Percentiles rank a stretch among this genome's conserved stretches.
Conservation (phyloP, 2,797 vertebrate species). For the Semaprochilodus insignis region DNA sequence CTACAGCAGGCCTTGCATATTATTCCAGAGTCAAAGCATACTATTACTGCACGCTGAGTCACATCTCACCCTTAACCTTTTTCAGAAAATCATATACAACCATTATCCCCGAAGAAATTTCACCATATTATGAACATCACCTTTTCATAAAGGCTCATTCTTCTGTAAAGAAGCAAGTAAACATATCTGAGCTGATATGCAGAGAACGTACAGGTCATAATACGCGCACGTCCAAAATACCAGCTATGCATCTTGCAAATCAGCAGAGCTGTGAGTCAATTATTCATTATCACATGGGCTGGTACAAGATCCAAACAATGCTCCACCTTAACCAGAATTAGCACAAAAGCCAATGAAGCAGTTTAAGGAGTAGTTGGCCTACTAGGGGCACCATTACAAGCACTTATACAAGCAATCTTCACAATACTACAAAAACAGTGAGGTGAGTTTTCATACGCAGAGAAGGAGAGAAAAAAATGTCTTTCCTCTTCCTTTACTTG, state of each 20-base stretch:
- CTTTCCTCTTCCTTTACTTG: too few relatives aligned
- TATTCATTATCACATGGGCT: too few relatives aligned
- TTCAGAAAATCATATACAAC: constrained; percentile 9
- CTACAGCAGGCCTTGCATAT: constrained; percentile 16
- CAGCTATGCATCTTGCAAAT: background rate
- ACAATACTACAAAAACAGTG: too few relatives aligned
- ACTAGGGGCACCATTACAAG: too few relatives aligned
- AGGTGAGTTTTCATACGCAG: too few relatives aligned
- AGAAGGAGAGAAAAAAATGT: too few relatives aligned
- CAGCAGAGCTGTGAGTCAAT: background rate
- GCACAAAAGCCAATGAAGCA: background rate
- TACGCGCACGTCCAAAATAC: too few relatives aligned
- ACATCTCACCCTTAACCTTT: constrained; percentile 39
- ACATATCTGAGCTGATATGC: background rate
- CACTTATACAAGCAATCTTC: too few relatives aligned
- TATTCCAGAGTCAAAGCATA: constrained; percentile 5
- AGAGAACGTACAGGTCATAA: background rate
- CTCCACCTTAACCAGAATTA: background rate
- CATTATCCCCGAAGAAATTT: background rate
- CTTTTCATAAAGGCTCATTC: background rate
- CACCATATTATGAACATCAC: background rate
- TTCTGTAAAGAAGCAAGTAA: background rate
- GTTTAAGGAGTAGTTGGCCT: background rate
- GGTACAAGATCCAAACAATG: too few relatives aligned
- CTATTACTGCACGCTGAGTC: constrained; percentile 29